These are phyloP conservation scores for Eulithis prunata DNA, from an alignment of 2,888 invertebrate species.

Conservation along the genomic window DNA sequence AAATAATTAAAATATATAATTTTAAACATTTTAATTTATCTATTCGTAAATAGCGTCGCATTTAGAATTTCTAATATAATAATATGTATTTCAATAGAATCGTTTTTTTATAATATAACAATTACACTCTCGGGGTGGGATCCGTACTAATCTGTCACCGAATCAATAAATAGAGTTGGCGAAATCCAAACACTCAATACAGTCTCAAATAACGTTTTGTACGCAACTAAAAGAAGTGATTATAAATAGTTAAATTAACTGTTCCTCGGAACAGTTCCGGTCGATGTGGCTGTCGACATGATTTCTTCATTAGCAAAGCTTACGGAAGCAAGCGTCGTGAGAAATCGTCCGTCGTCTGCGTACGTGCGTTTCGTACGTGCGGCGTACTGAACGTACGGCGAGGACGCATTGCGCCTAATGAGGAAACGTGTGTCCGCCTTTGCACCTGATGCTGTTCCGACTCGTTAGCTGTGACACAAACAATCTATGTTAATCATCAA, in stretches of 20 bases:
- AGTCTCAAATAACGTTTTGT: slow-evolving; percentile 81
- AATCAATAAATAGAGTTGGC: slow-evolving; percentile 72
- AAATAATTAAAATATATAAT: slow-evolving; percentile 69
- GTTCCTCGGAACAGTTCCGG: slow-evolving; percentile 43
- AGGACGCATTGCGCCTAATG: slow-evolving; percentile 54
- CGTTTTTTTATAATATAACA: slow-evolving; percentile 69
- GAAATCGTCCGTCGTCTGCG: slow-evolving; percentile 58
- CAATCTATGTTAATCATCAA: background rate
- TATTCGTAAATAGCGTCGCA: slow-evolving; percentile 80
- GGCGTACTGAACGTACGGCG: slow-evolving; percentile 46
- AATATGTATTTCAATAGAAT: slow-evolving; percentile 64
- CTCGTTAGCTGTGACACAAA: slow-evolving; percentile 24
- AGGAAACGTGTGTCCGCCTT: slow-evolving; percentile 74
- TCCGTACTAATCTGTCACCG: slow-evolving; percentile 62
- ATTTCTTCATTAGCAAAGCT: slow-evolving; percentile 81
- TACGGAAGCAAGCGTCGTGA: slow-evolving; percentile 80
- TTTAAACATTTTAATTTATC: slow-evolving; percentile 73
- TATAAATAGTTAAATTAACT: slow-evolving; percentile 56
- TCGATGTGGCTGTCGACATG: slow-evolving; percentile 63
- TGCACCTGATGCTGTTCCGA: slow-evolving; percentile 4
- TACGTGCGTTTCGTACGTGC: slow-evolving; percentile 18
- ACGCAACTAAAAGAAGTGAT: slow-evolving; percentile 74
- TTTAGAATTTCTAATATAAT: slow-evolving; percentile 66
- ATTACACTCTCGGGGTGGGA: slow-evolving; percentile 72
- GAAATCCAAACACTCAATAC: slow-evolving; percentile 77